Evolutionary conservation across 2,113 vertebrate genomes (phyloP).

Genomic region (Phalacrocorax brasilianus): DNA sequence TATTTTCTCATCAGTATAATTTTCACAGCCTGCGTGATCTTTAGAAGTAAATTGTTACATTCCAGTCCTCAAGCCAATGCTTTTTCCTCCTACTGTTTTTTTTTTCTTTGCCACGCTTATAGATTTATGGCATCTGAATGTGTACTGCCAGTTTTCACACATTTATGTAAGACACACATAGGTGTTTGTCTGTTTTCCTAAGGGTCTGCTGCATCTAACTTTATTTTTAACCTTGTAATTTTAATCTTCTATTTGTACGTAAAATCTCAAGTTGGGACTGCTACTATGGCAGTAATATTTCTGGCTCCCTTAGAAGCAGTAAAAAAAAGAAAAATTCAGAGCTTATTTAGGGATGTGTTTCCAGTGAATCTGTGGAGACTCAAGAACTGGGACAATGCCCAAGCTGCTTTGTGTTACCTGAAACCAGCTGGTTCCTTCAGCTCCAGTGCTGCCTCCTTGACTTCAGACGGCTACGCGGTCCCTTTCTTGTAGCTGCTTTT

Average conservation of each 20-base stretch:
- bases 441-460: not conserved
- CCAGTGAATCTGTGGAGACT: not conserved
- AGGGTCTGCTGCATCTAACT: not conserved
- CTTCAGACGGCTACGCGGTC: not conserved
- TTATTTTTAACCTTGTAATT: not conserved
- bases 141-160: not conserved
- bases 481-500: not conserved
- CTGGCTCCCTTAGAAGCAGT: not conserved
- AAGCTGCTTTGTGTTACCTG: not conserved
- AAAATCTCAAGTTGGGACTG: not conserved
- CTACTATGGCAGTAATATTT: not conserved
- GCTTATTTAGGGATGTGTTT: not conserved
- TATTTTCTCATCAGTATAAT: not conserved
- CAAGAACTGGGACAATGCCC: not conserved
- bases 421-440: not conserved
- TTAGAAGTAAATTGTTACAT: not conserved
- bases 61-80: not conserved
- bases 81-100: not conserved
- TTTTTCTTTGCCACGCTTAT: not conserved
- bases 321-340: not conserved
- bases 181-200: accelerated
- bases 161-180: not conserved
- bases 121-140: not conserved
- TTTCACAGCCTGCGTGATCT: not conserved
- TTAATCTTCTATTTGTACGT: not conserved